Evolutionary conservation across 2,113 vertebrate genomes (phyloP).

Genomic region (human): GRCh38 chr7:28323001-28323500

Average conservation of each 20-base stretch:
- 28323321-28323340: not conserved
- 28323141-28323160: not conserved
- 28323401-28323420: not conserved
- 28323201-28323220: not conserved
- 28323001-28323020: not conserved
- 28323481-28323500: not conserved
- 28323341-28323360: not conserved
- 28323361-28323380: not conserved
- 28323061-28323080: not conserved
- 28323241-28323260: not conserved
- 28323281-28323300: not conserved
- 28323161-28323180: not conserved
- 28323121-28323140: not conserved
- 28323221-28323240: not conserved
- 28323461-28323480: not conserved
- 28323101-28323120: not conserved
- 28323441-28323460: not conserved
- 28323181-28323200: not conserved
- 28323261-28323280: not conserved
- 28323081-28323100: not conserved
- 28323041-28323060: not conserved
- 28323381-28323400: not conserved
- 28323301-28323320: not conserved
- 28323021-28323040: not conserved
- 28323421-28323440: not conserved